Base-by-base conservation (phyloP, 2,888 invertebrate species). In the Didymodactylos carnosus region DNA sequence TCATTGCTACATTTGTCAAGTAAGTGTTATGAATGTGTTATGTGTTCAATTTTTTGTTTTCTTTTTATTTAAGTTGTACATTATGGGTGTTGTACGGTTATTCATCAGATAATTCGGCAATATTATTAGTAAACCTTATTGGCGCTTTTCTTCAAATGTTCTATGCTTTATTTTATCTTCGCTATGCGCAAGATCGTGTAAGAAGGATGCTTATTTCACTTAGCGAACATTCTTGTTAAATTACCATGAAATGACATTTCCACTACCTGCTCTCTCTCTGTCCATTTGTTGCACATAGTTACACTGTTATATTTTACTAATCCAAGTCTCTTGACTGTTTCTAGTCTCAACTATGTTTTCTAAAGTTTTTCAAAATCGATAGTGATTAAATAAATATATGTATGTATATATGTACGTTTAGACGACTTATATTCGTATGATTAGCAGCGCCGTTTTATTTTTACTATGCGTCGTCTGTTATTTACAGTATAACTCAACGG, bases 1-100 rank as follows among this genome's bases (percentile, higher is more conserved):
- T 74, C 43, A n/a, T 74, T 23, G 62, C 73, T 6, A 71, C 73
- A 43, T 41, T 74, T 70, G 53, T 74, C 19, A 73, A 73, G 73
- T 73, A 73, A 39, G 40, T 69, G 69, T 35, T 23, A 23, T 35
- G n/a, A n/a, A 6, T 72, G 62, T 0, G 39, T 23, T 23, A 43
- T n/a, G n/a, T n/a, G n/a, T n/a, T n/a, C 23, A 62, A 35, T 27
- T 10, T 46, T 10, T 69, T 69, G 39, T 0, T 35, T 35, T 69
- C 16, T 23, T n/a, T n/a, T n/a, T n/a, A n/a, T n/a, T 70, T 4
- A 46, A 74, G 71, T 29, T 74, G 73, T 62, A 62, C 51, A 27
- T 51, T 74, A 16, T 40, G 70, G 53, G 51, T 71, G 14, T 39
- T 71, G n/a, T 74, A 74, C 71, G 73, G 73, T 13, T 35, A 71